Evolutionary conservation across 2,888 invertebrate genomes (phyloP), one percentile per base, ranked within the genome.

Genomic region (Anoplius nigerrimus): DNA sequence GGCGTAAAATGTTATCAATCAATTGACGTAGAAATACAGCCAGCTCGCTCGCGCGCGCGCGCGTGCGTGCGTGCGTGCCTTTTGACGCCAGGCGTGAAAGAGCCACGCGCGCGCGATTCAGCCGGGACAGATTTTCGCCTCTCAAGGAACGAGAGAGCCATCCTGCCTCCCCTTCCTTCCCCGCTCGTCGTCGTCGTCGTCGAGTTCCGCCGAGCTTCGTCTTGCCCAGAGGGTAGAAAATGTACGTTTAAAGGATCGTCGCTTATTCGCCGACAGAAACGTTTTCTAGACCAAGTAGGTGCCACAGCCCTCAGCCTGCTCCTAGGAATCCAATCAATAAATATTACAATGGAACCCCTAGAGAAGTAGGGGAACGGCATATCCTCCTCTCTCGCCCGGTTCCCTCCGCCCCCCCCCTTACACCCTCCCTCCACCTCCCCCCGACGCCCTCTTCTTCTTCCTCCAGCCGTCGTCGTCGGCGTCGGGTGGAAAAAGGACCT

Each of bases 241-340:
- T 48, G 11, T 8, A 48, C 48, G 48, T 16, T 48, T 16, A 48
- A 48, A 34, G 45, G 46, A 58, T 58, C 56, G 27, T 27, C 46
- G 42, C 51, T 62, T 46, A 66, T 16, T 57, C 56, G 69, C 42
- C 52, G 46, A 58, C 45, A 58, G 66, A 58, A 68, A 69, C 69
- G 66, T 67, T 76, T 72, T 78, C 72, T 80, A 79, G 79, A 61
- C 69, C 71, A 69, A 75, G 80, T 75, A 79, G 79, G 77, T 71
- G 72, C 74, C 79, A 80, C 75, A 76, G 80, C 76, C 46, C 79
- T 75, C 76, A 76, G 72, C 76, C 79, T 82, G 82, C 81, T 81
- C 82, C 84, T 83, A 84, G 85, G 84, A 86, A 87, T 87, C 86
- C 86, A 88, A 88, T 88, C 88, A 88, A 88, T 88, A 88, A 88